Conservation (phyloP, 2,888 invertebrate genomes). For the Hydriomena furcata region DNA sequence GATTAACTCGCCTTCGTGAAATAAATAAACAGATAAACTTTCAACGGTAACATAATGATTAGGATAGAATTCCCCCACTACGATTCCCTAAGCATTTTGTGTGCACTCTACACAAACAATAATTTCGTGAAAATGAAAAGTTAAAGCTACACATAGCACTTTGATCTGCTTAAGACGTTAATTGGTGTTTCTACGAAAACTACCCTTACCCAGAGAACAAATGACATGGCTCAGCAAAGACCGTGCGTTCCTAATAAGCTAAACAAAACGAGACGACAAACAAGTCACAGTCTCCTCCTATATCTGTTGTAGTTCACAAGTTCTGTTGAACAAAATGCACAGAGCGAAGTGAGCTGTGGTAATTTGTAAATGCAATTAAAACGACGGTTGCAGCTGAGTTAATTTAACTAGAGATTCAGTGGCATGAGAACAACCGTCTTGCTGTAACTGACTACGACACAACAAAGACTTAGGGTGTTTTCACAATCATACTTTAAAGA, state of each 20-base stretch:
- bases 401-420: constrained; percentile 34
- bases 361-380: constrained; percentile 46
- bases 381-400: constrained; percentile 35
- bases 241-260: not conserved
- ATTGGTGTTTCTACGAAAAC: not conserved
- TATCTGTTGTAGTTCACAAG: constrained; percentile 21
- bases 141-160: not conserved
- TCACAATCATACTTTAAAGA: not conserved
- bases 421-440: constrained; percentile 5
- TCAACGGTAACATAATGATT: too few relatives aligned
- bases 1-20: too few relatives aligned
- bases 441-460: constrained; percentile 1
- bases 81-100: too few relatives aligned
- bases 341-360: constrained; percentile 23
- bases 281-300: constrained; percentile 2
- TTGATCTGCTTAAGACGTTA: too few relatives aligned
- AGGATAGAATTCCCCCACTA: too few relatives aligned
- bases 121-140: not conserved
- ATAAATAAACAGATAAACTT: too few relatives aligned
- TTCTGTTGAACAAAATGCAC: constrained; percentile 1
- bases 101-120: too few relatives aligned
- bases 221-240: constrained; percentile 1
- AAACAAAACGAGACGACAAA: constrained; percentile 13
- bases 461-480: not conserved
- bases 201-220: not conserved